Conservation (phyloP, 2,888 invertebrate genomes). For the Rhorus exstirpatorius region DNA sequence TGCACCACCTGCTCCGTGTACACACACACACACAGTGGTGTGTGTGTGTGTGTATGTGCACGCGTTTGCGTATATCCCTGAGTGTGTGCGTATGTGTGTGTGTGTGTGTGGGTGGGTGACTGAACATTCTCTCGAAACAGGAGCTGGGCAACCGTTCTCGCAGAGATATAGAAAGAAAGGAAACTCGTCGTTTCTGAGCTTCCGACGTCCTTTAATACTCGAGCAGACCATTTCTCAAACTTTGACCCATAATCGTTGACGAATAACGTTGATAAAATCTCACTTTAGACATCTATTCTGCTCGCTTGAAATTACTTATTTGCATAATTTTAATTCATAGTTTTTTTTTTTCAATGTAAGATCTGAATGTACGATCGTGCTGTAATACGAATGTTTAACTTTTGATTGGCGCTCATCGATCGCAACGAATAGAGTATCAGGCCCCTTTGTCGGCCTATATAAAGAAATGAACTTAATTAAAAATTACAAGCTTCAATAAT, state of each 20-base stretch:
- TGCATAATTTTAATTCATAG: neutral
- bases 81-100: constrained; percentile 74
- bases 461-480: too few species aligned
- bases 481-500: too few species aligned
- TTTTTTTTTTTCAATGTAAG: neutral
- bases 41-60: constrained; percentile 75
- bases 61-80: constrained; percentile 33
- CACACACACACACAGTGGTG: too few species aligned
- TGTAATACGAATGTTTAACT: too few species aligned
- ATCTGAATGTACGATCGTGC: too few species aligned
- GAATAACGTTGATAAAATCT: neutral
- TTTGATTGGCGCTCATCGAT: too few species aligned
- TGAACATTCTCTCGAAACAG: constrained; percentile 42
- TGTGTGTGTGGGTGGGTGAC: constrained; percentile 48
- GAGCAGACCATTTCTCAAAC: constrained; percentile 12
- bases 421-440: too few species aligned
- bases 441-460: too few species aligned
- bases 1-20: constrained; percentile 78
- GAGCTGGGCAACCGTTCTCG: constrained; percentile 47
- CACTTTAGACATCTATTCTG: neutral
- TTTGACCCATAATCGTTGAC: neutral
- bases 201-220: constrained; percentile 42
- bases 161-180: constrained; percentile 37
- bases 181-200: constrained; percentile 41
- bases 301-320: too few species aligned